Base-by-base conservation (phyloP, 2,113 vertebrate genomes). In the Oryzias curvinotus region DNA sequence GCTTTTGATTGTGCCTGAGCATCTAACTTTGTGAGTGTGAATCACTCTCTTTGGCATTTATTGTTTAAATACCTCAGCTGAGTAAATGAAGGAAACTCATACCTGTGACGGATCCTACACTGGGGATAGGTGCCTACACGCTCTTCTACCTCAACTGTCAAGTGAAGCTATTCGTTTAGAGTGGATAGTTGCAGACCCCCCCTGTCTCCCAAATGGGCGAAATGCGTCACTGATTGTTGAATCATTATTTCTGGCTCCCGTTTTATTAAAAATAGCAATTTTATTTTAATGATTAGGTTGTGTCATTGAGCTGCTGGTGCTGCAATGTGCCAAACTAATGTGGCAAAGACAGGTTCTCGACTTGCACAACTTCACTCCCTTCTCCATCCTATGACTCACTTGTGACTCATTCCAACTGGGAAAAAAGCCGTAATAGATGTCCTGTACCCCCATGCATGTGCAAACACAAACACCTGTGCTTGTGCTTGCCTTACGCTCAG, bases 371-470 rank as follows among this genome's bases (percentile, higher is more conserved):
- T 63, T 57, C 0, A 0, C 56, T 57, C 68, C 45, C 15, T 28
- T 51, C 18, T 44, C 23, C 18, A 57, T 15, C 56, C 57, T 58
- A 48, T 86, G 85, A 86, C 63, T 85, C 84, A 89, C 51, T 53
- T 56, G 52, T 88, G 81, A 88, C 61, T 89, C 87, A 89, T 49
- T 1, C n/a, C 51, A 52, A 65, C 57, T 64, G 8, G 54, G 42
- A 44, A 64, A 54, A 55, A 65, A 45, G 46, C 42, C 45, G 73
- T 14, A 15, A 23, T 73, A 46, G 75, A 68, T 47, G 63, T 57
- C 36, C 36, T 12, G 36, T 36, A 23, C 52, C 69, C 41, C 42
- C 5, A 19, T 59, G 48, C 28, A 49, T 63, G 64, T 55, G 48
- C 52, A 43, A 59, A 58, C 50, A 60, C 68, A 47, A 51, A 16